Percentiles rank a stretch among this genome's conserved stretches.
Conservation (phyloP, 2,888 invertebrate species). For the Dexiosoma caninum region DNA sequence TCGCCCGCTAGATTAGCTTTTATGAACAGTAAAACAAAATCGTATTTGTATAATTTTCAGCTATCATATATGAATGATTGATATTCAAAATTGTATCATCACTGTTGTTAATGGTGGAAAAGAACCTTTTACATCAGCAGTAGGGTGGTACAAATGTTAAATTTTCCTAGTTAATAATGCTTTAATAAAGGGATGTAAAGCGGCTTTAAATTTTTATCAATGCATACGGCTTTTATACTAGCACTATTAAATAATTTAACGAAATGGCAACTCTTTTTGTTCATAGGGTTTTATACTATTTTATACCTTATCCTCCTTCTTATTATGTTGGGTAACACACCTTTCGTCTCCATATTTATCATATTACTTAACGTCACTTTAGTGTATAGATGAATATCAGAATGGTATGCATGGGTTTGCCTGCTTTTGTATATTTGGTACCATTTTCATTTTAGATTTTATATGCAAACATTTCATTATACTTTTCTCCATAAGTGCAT, state of each 20-base stretch:
- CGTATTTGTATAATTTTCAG: no score
- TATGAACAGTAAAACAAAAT: no score
- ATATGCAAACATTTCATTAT: conserved; percentile 70
- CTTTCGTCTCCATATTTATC: neutral
- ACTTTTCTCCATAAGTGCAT: conserved; percentile 65
- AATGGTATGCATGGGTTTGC: conserved; percentile 33
- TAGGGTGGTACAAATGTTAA: no score
- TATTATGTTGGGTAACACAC: neutral
- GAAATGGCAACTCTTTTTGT: neutral
- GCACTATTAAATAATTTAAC: neutral
- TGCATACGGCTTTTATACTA: no score
- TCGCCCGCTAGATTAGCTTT: no score
- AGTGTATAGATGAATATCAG: conserved; percentile 6
- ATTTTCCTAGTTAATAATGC: no score
- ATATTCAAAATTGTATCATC: no score
- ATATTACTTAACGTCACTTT: neutral
- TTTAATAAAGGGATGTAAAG: no score
- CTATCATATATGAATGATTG: no score
- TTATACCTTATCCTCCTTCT: neutral
- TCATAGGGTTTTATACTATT: conserved; percentile 37
- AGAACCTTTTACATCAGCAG: no score
- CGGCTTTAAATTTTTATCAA: no score
- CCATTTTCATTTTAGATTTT: conserved; percentile 67
- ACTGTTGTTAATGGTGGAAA: no score
- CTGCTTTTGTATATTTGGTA: conserved; percentile 35